A percentile compares a stretch with the other conserved stretches of the same genome.
Conservation (phyloP, 1,140 invertebrate species). For the Lycorma delicatula region DNA sequence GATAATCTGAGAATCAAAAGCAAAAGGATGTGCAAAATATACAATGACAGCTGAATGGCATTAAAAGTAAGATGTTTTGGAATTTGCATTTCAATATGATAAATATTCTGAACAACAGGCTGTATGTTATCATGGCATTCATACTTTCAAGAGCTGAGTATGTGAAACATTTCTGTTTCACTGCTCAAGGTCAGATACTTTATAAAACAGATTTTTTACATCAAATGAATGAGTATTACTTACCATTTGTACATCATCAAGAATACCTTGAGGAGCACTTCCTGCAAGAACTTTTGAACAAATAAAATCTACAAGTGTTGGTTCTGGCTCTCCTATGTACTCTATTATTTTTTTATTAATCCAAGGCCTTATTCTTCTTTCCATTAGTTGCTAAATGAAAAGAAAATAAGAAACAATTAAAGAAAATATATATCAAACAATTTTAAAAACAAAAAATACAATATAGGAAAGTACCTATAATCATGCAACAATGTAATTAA, state of each 20-base stretch:
- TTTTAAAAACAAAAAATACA: background rate
- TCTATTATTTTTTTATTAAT: constrained; percentile 99
- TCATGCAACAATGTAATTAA: no score
- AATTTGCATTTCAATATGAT: no score
- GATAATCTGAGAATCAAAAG: no score
- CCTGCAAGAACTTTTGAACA: constrained; percentile 94
- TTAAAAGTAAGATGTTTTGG: no score
- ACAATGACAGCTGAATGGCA: no score
- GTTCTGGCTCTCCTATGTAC: constrained; percentile 98
- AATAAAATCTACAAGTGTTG: constrained; percentile 97
- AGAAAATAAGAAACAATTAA: constrained; percentile 4
- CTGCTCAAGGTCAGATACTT: no score
- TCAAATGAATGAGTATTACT: constrained; percentile 25
- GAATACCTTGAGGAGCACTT: constrained; percentile 83
- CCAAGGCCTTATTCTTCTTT: constrained; percentile 96
- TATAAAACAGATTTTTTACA: no score
- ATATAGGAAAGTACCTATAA: background rate
- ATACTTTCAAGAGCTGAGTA: no score
- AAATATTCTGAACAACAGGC: no score
- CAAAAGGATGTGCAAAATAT: no score
- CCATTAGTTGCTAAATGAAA: constrained; percentile 67
- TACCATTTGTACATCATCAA: constrained; percentile 98
- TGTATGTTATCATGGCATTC: no score
- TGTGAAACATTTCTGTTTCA: no score
- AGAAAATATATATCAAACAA: constrained; percentile 9